Base-by-base conservation (phyloP, 2,888 invertebrate genomes). In the Drosophila pseudotalamancana region DNA sequence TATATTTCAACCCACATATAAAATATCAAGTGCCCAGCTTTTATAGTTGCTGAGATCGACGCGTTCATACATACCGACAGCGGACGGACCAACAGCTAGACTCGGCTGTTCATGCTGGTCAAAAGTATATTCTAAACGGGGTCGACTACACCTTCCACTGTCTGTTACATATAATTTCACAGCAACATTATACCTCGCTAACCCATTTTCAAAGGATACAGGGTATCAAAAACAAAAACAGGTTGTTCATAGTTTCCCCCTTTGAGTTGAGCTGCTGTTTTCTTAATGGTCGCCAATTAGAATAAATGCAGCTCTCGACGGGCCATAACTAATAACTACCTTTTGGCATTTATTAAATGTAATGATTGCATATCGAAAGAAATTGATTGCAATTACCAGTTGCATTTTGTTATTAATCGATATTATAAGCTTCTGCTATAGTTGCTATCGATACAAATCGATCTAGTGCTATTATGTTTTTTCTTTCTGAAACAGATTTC, bases 271-370 rank as follows among this genome's bases (percentile, higher is more conserved):
- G 42, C 19, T 11, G 18, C 5, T 51, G 45, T 43, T 63, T 60
- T 45, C 72, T 76, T 81, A 84, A 84, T 87, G 87, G 67, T 18
- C 66, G 56, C 81, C 85, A 85, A 85, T 85, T 85, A 88, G 87
- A 81, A 85, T 85, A 79, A 79, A 67, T 79, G 77, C 77, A 61
- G 56, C 54, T 57, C 39, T 39, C 42, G 43, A 18, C 34, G 35
- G 18, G 50, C 53, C 42, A 54, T 51, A 53, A 66, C 57, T 76
- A 88, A 86, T 81, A 73, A 78, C 81, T 68, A 78, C 63, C 80
- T 77, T 77, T 72, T 72, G 70, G 69, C 82, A 84, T 87, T 87
- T 88, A 88, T 82, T 84, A 80, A 86, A 78, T 73, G 73, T 79
- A 77, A 77, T 86, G 64, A 79, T 77, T 71, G 65, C 72, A 54